Percentiles rank a stretch among this genome's conserved stretches.
Evolutionary conservation across 2,797 vertebrate species (phyloP).

Genomic region (Syndactyla subalaris): DNA sequence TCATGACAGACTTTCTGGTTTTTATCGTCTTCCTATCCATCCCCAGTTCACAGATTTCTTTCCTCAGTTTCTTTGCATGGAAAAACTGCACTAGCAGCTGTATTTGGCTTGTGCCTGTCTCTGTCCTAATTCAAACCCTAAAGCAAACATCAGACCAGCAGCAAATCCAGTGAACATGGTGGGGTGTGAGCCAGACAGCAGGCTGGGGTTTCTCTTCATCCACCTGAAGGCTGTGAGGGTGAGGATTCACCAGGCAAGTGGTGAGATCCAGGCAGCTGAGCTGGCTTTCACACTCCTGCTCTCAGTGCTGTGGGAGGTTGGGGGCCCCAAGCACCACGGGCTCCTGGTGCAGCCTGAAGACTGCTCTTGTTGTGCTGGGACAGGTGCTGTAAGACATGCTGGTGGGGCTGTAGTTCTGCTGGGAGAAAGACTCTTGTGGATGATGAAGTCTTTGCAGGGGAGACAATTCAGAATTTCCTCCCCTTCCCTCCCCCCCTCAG

Average conservation of each 20-base stretch:
- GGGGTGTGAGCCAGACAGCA: not conserved
- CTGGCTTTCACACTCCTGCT: accelerated
- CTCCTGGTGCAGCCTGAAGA: not conserved
- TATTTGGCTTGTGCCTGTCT: not conserved
- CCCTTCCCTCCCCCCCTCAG: too few relatives aligned
- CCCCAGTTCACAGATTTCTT: not conserved
- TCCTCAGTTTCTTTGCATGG: not conserved
- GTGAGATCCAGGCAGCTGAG: not conserved
- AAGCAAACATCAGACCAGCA: not conserved
- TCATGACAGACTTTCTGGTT: not conserved
- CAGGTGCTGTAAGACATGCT: not conserved
- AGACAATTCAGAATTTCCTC: not conserved
- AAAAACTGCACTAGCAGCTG: not conserved
- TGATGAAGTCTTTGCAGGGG: not conserved
- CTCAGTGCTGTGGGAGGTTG: not conserved
- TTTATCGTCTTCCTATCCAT: not conserved
- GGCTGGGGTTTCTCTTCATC: not conserved
- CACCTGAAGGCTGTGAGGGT: not conserved
- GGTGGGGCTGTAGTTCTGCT: not conserved
- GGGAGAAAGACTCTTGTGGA: not conserved
- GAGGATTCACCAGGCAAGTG: not conserved
- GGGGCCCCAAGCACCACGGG: not conserved
- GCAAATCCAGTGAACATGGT: not conserved
- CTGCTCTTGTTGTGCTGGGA: not conserved
- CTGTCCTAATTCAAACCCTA: not conserved